Evolutionary conservation across 2,888 invertebrate species (phyloP), one percentile per base, ranked within the genome.

Genomic region (Morpho deidamia): DNA sequence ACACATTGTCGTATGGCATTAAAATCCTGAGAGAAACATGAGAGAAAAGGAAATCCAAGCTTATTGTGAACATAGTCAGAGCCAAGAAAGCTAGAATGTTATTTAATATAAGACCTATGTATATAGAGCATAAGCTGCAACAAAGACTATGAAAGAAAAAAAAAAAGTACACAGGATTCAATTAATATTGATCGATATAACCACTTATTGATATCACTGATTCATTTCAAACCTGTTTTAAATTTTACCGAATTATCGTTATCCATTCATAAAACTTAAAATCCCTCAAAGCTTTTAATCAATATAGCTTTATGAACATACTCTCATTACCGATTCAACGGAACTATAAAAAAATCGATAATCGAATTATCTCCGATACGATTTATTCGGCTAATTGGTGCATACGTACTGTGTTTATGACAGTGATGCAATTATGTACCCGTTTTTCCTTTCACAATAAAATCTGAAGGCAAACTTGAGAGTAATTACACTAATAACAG

Each of bases 381-480:
- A 38, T 39, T 38, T 23, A 46, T 46, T 32, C 38, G 47, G 23
- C 46, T 39, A 46, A 46, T 46, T 46, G 38, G 38, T 39, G 8
- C 46, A 38, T 12, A 40, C 33, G n/a, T 12, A 40, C 40, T 7
- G 12, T 14, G 35, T 49, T 49, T 49, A 49, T 42, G 49, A 49
- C 35, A 23, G 35, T 34, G 34, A 41, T n/a, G 40, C 48, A 49
- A 37, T 42, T 49, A 23, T 49, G 51, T 51, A 57, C 51, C 57
- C 57, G 54, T 33, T 50, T 51, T 56, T 56, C 59, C 53, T 56
- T 56, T 56, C 53, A 59, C 56, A 56, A 59, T 59, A 56, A 58
- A 59, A 53, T 41, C 51, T 56, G 48, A 56, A 51, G 46, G 53
- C 50, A 8, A 10, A 35, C 14, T 7, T n/a, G 37, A 46, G 38